Percentiles rank a stretch among this genome's conserved stretches.
Conservation (phyloP, 2,888 invertebrate genomes). For the Torymus texanus region DNA sequence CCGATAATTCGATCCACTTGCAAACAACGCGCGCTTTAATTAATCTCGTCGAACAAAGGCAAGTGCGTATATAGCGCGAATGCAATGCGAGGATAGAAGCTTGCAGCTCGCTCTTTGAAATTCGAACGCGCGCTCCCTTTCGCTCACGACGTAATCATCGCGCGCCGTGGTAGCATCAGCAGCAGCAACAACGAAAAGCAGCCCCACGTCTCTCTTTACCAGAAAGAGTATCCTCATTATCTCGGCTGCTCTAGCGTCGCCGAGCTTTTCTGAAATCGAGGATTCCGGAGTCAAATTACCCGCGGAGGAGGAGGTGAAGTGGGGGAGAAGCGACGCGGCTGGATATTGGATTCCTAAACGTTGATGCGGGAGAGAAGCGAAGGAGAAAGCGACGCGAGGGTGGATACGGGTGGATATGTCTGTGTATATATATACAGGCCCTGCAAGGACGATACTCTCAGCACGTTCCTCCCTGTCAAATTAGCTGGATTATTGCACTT, state of each 20-base stretch:
- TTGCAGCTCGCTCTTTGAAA: slow-evolving; percentile 40
- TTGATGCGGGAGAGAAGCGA: slow-evolving; percentile 59
- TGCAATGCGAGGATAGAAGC: background rate
- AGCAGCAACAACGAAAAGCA: background rate
- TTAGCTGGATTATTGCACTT: slow-evolving; percentile 63
- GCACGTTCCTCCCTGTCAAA: slow-evolving; percentile 59
- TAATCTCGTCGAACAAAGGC: slow-evolving; percentile 13
- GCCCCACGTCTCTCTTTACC: slow-evolving; percentile 36
- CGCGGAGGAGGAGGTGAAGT: background rate
- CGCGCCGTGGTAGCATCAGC: background rate
- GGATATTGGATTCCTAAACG: slow-evolving; percentile 71
- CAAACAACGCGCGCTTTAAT: slow-evolving; percentile 28
- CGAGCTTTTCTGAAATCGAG: slow-evolving; percentile 57
- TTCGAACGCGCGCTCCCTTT: slow-evolving; percentile 32
- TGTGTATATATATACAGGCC: too few relatives aligned
- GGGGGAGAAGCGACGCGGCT: slow-evolving; percentile 9
- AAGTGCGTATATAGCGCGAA: background rate
- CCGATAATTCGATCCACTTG: slow-evolving; percentile 15
- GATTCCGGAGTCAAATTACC: slow-evolving; percentile 69
- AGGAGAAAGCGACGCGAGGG: slow-evolving; percentile 47
- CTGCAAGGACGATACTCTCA: too few relatives aligned
- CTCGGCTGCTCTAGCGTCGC: slow-evolving; percentile 52
- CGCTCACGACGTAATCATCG: slow-evolving; percentile 44
- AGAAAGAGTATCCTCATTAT: slow-evolving; percentile 64
- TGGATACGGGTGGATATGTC: too few relatives aligned